Evolutionary conservation across 2,888 invertebrate genomes (phyloP), one percentile per base, ranked within the genome.

Genomic region (Lathronympha strigana): DNA sequence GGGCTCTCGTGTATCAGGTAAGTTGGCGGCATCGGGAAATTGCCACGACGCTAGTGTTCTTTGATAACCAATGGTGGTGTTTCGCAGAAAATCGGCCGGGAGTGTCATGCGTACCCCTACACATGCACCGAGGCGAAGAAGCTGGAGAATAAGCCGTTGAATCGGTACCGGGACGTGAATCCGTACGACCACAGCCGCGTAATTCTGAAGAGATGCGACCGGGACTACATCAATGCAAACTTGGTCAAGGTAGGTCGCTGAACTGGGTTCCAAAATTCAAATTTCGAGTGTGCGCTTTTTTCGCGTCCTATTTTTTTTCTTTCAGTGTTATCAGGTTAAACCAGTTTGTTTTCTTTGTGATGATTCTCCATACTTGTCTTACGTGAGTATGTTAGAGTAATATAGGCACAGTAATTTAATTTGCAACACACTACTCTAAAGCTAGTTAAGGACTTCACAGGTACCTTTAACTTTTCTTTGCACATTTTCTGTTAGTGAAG

Each of bases 151-250:
- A 95, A 96, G 82, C 93, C 93, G 67, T 89, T 98, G 72, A 98
- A 99, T 89, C 94, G 99, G 76, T 99, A 99, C 86, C 93, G 98
- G 78, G 98, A 99, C 93, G 98, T 99, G 8, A 97, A 96, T 85
- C 98, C 99, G 0, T 99, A 97, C 86, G 98, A 99, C 88, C 98
- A 98, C 86, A 97, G 96, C 80, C 94, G 98, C 71, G 96, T 99
- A 69, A 90, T 96, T 60, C 90, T 99, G 49, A 91, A 94, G 72
- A 94, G 95, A 77, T 95, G 95, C 69, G 90, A 94, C 54, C 94
- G 94, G 43, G 96, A 98, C 87, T 99, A 99, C 86, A 98, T 99
- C 77, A 99, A 99, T 93, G 98, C 99, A 60, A 99, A 98, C 90
- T 92, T 97, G 73, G 95, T 99, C 61, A 94, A 94, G 93, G 96